Conservation (phyloP, 1,140 invertebrate genomes). For the Drosophila mojavensis region DNA sequence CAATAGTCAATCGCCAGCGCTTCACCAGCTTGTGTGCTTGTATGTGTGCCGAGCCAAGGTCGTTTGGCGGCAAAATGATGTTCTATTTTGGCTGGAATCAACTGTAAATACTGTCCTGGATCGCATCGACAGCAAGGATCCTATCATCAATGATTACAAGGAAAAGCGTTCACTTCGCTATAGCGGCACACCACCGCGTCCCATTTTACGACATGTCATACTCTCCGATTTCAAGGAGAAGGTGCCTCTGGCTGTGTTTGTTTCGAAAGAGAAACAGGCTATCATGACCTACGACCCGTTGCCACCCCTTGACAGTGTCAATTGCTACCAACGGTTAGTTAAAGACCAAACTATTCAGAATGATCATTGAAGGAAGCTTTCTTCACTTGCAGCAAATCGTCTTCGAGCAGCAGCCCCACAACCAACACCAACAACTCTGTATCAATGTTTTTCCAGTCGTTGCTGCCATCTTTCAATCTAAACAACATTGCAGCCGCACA, state of each 20-base stretch:
- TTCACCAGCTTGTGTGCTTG: conserved; percentile 89
- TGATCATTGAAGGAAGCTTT: neutral
- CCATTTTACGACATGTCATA: conserved; percentile 91
- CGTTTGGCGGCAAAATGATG: conserved; percentile 91
- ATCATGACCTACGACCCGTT: conserved; percentile 93
- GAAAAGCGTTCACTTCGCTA: conserved; percentile 85
- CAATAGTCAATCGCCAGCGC: conserved; percentile 86
- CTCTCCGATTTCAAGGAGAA: conserved; percentile 91
- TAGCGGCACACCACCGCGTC: conserved; percentile 86
- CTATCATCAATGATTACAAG: conserved; percentile 87
- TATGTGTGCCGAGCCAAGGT: conserved; percentile 90
- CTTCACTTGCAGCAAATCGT: conserved; percentile 80
- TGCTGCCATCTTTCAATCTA: conserved; percentile 87
- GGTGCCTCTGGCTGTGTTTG: conserved; percentile 76
- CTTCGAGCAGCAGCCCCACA: conserved; percentile 84
- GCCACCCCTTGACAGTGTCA: conserved; percentile 90
- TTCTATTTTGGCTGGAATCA: conserved; percentile 91
- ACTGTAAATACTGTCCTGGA: conserved; percentile 88
- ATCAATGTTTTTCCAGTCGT: conserved; percentile 87
- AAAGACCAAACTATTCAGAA: neutral
- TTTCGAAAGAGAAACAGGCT: conserved; percentile 85
- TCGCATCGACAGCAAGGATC: conserved; percentile 88
- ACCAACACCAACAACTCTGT: conserved; percentile 83
- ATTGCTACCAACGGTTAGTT: conserved; percentile 86
- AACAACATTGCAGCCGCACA: conserved; percentile 53